A percentile compares a stretch with the other conserved stretches of the same genome.
Evolutionary conservation across 2,888 invertebrate genomes (phyloP).

Genomic region (Cephus pulcher): DNA sequence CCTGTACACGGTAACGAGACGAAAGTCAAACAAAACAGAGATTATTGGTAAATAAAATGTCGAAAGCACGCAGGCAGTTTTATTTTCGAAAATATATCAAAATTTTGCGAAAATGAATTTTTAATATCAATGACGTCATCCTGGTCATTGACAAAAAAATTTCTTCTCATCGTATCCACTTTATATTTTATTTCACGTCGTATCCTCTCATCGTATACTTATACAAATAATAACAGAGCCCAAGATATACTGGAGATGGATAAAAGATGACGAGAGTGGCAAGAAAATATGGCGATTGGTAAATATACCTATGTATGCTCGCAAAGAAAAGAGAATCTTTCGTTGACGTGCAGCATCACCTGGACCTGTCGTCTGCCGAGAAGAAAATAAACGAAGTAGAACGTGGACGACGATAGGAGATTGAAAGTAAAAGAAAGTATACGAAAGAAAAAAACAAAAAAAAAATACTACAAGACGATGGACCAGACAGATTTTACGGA

Average conservation of each 20-base stretch:
- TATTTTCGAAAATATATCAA: too few relatives aligned
- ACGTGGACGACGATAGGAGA: not conserved
- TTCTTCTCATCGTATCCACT: not conserved
- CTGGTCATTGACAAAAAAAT: not conserved
- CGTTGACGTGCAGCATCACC: not conserved
- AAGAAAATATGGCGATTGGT: not conserved
- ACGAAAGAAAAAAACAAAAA: not conserved
- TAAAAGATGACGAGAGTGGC: not conserved
- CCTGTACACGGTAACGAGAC: too few relatives aligned
- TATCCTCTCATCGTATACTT: not conserved
- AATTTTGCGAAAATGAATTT: not conserved
- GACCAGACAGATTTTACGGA: not conserved
- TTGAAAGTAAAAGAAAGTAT: not conserved
- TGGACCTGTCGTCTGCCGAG: not conserved
- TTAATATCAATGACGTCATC: not conserved
- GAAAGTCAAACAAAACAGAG: too few relatives aligned
- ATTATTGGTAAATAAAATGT: too few relatives aligned
- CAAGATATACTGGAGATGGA: not conserved
- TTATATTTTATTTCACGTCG: not conserved
- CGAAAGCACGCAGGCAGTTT: too few relatives aligned
- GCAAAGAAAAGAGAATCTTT: not conserved
- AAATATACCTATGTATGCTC: not conserved
- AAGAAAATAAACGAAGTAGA: not conserved
- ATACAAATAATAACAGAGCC: not conserved
- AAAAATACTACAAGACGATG: not conserved